Evolutionary conservation across 2,797 vertebrate genomes (phyloP), one percentile per base, ranked within the genome.

Genomic region (Coreius guichenoti): DNA sequence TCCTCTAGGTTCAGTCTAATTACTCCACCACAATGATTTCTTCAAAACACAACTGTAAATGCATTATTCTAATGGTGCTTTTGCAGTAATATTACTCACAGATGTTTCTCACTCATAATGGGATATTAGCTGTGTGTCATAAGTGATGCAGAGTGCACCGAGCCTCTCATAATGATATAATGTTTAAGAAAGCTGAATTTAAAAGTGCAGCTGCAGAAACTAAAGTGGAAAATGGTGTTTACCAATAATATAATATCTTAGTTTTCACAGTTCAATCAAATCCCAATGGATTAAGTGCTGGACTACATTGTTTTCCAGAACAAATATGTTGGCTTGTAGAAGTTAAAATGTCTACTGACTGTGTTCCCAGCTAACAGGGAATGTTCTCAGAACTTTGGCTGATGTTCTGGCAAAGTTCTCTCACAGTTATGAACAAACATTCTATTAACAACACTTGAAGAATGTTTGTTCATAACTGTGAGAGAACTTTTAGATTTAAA

Each of bases 71-170:
- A 72, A 77, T 47, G 85, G 81, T 85, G 78, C 49, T 51, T 58
- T 54, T 80, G 45, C 76, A 77, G 63, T 86, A 78, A 83, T 83
- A 88, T 79, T 77, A 86, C 79, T 86, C 89, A 86, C 69, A 58
- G 49, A 89, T 89, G 70, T 79, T 72, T 87, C 82, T 76, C 83
- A 36, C 84, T 79, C 68, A 89, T 78, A 74, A 85, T 81, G 79
- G 56, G 81, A 88, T 78, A 89, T 91, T 88, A 88, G 77, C 80
- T 65, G 75, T 90, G 81, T 89, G 87, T 89, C 83, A 88, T 90
- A 69, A 78, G 33, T 9, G 47, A 67, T 78, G 63, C 65, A 45
- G 39, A 45, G 61, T 47, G 43, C 14, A 39, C 7, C 0, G 36
- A 82, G 26, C 26, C n/a, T 23, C 54, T 33, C 26, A 33, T 31